A percentile compares a stretch with the other conserved stretches of the same genome.
Conservation (phyloP, 2,113 vertebrate genomes). For the Merops nubicus region DNA sequence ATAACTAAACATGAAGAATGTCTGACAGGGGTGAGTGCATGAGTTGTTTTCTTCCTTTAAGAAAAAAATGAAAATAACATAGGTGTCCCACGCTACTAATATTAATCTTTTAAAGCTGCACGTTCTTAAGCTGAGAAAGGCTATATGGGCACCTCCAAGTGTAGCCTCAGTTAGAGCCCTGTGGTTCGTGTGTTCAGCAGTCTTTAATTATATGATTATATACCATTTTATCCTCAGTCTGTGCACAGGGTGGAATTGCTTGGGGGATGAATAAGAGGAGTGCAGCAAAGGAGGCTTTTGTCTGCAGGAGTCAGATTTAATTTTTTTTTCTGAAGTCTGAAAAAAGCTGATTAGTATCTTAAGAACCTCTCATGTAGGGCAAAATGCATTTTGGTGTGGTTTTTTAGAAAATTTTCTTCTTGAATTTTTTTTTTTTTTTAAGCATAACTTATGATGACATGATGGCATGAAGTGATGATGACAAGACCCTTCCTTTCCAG, state of each 20-base stretch:
- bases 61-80: neutral
- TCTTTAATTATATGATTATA: neutral
- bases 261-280: neutral
- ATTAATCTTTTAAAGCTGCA: neutral
- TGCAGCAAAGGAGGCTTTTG: neutral
- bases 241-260: neutral
- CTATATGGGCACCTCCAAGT: too few relatives aligned
- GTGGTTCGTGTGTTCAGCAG: neutral
- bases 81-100: neutral
- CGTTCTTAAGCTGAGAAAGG: neutral
- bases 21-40: neutral
- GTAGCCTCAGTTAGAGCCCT: neutral
- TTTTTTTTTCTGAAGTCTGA: neutral
- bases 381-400: neutral
- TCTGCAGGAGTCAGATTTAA: neutral
- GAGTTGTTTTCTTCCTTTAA: neutral
- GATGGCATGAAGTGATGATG: neutral
- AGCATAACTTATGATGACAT: too few relatives aligned
- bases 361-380: neutral
- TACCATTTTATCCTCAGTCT: neutral
- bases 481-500: neutral
- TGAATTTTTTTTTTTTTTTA: fast-evolving
- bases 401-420: neutral
- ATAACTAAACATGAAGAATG: neutral
- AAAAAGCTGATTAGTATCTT: neutral